Evolutionary conservation across 2,113 vertebrate genomes (phyloP), one percentile per base, ranked within the genome.

Genomic region (Esox niger): DNA sequence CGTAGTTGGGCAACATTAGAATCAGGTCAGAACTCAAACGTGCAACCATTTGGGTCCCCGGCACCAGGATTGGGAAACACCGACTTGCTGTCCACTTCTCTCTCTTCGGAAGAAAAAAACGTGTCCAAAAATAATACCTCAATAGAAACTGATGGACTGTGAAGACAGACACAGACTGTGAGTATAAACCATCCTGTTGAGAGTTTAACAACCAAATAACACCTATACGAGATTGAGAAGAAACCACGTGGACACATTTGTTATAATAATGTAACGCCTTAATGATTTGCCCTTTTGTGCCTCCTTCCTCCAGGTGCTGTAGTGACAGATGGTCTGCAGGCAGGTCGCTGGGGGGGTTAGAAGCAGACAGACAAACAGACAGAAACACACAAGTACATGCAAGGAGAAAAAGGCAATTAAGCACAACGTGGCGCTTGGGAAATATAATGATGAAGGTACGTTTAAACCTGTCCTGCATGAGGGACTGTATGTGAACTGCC

Each of bases 301-400:
- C 47, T 52, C 47, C 47, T n/a, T 52, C 20, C 83, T 76, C 73
- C 77, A 86, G 84, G 86, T 89, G 84, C 79, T 68, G 43, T 74
- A 83, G 87, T 84, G 75, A 84, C 89, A 91, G 90, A 92, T 82
- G 85, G 88, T n/a, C n/a, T n/a, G n/a, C n/a, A n/a, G n/a, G n/a
- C 67, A 4, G 66, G 65, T 78, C 70, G 46, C 79, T 63, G 60
- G 43, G 86, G 87, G 87, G 87, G n/a, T n/a, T n/a, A n/a, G n/a
- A n/a, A n/a, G 17, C 8, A 25, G 49, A 11, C n/a, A 2, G 49
- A 25, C 23, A 54, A 25, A 15, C 49, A 54, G 2, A 7, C 23
- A 69, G 54, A 0, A 56, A 0, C 52, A 46, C 66, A 31, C 38
- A 43, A 43, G 38, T 15, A 43, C 38, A 43, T 15, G 59, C 76